Evolutionary conservation across 2,888 invertebrate genomes (phyloP).

Genomic region (Apomyelois bistriatella): DNA sequence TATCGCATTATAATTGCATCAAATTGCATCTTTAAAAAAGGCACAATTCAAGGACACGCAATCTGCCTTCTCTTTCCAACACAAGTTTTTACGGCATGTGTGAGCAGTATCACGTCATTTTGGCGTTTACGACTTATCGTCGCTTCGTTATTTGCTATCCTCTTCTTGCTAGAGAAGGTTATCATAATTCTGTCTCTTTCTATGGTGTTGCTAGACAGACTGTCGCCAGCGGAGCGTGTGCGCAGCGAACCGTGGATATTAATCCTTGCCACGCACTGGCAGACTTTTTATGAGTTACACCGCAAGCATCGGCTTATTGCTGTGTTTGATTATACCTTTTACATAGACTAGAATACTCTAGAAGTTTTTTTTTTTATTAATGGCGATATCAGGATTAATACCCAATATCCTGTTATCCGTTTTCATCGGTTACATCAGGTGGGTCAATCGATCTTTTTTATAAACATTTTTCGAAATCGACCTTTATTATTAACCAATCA

Average conservation of each 20-base stretch:
- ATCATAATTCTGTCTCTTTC: constrained; percentile 15
- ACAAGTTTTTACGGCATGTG: not conserved
- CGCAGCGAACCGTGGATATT: constrained; percentile 13
- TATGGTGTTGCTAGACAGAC: constrained; percentile 27
- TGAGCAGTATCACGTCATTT: not conserved
- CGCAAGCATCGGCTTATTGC: no score
- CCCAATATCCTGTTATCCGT: no score
- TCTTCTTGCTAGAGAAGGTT: not conserved
- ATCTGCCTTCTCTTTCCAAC: not conserved
- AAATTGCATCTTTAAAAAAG: constrained; percentile 5
- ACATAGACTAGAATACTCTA: no score
- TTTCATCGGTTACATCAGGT: no score
- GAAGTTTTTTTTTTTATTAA: no score
- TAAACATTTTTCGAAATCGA: no score
- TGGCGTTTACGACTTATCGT: not conserved
- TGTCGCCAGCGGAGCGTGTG: constrained; percentile 25
- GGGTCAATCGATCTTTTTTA: no score
- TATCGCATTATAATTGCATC: constrained; percentile 6
- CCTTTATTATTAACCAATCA: no score
- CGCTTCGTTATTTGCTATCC: not conserved
- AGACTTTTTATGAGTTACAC: not conserved
- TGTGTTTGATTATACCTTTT: no score
- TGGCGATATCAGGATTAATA: no score
- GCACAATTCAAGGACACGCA: constrained; percentile 1
- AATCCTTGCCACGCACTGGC: not conserved